A percentile compares a stretch with the other conserved stretches of the same genome.
These are phyloP conservation scores for Teleogryllus oceanicus DNA, from an alignment of 2,888 invertebrate genomes.

Conservation along the genomic window DNA sequence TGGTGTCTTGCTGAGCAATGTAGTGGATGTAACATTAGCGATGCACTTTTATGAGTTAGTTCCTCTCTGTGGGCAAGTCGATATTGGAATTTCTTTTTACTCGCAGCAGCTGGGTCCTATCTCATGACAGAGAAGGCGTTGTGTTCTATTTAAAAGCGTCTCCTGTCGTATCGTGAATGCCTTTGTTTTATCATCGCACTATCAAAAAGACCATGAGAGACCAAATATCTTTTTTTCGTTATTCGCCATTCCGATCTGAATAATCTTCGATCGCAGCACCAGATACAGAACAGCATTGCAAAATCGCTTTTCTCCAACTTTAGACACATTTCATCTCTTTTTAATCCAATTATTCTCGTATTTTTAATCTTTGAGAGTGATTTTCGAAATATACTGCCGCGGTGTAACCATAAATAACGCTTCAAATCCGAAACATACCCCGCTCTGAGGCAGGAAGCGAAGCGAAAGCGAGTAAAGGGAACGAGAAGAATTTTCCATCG, in stretches of 20 bases:
- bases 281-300: background rate
- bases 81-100: too few species aligned
- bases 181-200: too few species aligned
- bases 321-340: conserved; percentile 18
- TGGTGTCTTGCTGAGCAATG: too few species aligned
- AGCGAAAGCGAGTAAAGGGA: background rate
- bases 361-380: background rate
- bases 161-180: too few species aligned
- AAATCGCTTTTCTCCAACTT: background rate
- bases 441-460: background rate
- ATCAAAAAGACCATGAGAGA: too few species aligned
- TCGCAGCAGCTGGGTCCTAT: too few species aligned
- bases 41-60: too few species aligned
- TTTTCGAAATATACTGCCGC: conserved; percentile 6
- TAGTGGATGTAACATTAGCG: too few species aligned
- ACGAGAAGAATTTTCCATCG: background rate
- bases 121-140: too few species aligned
- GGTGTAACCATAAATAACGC: background rate
- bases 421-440: conserved; percentile 18
- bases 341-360: conserved; percentile 18
- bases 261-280: background rate
- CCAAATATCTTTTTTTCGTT: background rate
- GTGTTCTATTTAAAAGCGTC: too few species aligned
- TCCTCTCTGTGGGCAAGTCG: too few species aligned
- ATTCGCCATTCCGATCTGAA: background rate